These are phyloP conservation scores for Drosophila bocki DNA, from an alignment of 1,140 invertebrate species.

Conservation along the genomic window DNA sequence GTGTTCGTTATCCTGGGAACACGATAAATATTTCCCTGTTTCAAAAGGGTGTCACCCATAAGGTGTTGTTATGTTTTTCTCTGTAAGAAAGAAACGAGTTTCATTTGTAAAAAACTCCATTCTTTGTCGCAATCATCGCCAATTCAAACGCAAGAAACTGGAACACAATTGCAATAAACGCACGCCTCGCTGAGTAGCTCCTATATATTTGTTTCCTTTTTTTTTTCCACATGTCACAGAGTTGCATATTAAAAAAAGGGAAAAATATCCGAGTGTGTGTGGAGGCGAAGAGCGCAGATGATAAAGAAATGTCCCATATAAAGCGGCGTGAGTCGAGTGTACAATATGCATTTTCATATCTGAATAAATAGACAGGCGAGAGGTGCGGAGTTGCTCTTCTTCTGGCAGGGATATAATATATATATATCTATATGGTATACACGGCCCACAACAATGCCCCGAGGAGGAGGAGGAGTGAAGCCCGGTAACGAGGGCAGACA, in stretches of 20 bases:
- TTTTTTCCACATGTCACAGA: conserved; percentile 14
- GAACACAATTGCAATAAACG: conserved; percentile 53
- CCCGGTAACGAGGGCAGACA: conserved; percentile 36
- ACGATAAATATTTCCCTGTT: not conserved
- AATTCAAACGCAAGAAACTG: conserved; percentile 50
- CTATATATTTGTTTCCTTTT: conserved; percentile 1
- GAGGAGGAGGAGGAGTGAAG: not conserved
- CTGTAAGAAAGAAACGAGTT: not conserved
- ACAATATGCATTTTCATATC: conserved; percentile 78
- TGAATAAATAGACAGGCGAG: conserved; percentile 39
- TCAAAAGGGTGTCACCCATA: conserved; percentile 17
- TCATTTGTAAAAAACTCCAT: conserved; percentile 26
- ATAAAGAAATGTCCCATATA: conserved; percentile 70
- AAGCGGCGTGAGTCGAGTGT: conserved; percentile 65
- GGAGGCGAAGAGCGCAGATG: conserved; percentile 13
- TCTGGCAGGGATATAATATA: conserved; percentile 22
- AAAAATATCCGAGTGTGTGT: conserved; percentile 7
- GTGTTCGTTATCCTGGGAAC: not conserved
- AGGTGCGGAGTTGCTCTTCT: conserved; percentile 31
- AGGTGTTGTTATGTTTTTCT: conserved; percentile 37
- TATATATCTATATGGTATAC: conserved; percentile 8
- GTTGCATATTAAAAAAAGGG: conserved; percentile 41
- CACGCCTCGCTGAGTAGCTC: conserved; percentile 44
- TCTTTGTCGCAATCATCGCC: conserved; percentile 29
- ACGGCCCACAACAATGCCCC: conserved; percentile 38